These are phyloP conservation scores for Rosalia funebris DNA, from an alignment of 2,888 invertebrate genomes.

Conservation along the genomic window DNA sequence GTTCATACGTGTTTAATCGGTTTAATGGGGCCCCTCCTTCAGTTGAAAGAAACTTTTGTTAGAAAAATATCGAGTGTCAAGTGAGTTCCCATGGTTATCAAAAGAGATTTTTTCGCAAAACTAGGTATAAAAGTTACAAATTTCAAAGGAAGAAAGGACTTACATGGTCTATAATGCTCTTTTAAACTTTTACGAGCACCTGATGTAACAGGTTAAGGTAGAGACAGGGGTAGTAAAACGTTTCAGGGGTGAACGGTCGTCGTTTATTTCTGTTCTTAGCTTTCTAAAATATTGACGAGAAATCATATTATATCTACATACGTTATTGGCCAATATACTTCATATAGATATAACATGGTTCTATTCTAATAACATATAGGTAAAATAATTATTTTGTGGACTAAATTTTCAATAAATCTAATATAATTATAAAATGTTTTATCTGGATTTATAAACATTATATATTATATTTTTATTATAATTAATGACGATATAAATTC, in stretches of 20 bases:
- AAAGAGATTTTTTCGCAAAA: slow-evolving; percentile 56
- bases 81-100: slow-evolving; percentile 61
- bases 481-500: no score
- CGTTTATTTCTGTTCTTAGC: no score
- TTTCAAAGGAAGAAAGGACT: slow-evolving; percentile 56
- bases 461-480: no score
- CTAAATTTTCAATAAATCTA: no score
- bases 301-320: no score
- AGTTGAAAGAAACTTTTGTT: slow-evolving; percentile 40
- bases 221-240: slow-evolving; percentile 9
- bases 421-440: no score
- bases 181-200: slow-evolving; percentile 49
- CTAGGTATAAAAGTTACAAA: slow-evolving; percentile 62
- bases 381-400: no score
- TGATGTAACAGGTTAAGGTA: slow-evolving; percentile 44
- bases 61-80: slow-evolving; percentile 60
- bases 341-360: no score
- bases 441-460: no score
- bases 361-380: no score
- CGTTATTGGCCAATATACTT: no score
- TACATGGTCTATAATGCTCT: slow-evolving; percentile 48
- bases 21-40: slow-evolving; percentile 38
- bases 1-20: slow-evolving; percentile 34
- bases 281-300: no score
- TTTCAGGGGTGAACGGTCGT: background rate